phyloP scores from a whole-genome alignment of 2,888 invertebrate species.

The Ectemnius lituratus region DNA sequence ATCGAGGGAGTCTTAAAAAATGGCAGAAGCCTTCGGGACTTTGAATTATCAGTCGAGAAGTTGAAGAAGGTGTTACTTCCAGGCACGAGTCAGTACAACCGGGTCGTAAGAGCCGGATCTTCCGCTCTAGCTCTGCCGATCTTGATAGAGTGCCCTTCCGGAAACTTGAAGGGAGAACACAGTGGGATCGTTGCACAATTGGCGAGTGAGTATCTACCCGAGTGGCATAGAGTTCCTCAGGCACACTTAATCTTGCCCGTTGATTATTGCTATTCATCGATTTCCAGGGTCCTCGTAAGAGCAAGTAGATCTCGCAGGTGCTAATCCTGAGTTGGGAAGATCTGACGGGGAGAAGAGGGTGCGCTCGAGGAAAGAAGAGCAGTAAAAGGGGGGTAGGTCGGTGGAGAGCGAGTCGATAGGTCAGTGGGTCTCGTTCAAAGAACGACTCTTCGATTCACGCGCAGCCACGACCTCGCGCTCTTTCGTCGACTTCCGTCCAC shows the following conservation, averaged over 20 bases:
- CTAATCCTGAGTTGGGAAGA: not conserved
- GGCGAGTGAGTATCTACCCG: too few relatives aligned
- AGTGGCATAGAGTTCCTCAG: not conserved
- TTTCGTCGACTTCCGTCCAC: constrained; percentile 33
- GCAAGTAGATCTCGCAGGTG: not conserved
- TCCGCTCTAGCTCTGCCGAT: too few relatives aligned
- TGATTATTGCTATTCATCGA: constrained; percentile 5
- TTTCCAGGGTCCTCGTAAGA: not conserved
- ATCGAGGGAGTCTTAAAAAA: too few relatives aligned
- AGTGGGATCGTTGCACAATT: too few relatives aligned
- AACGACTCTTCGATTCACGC: constrained; percentile 62
- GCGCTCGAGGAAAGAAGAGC: constrained; percentile 38
- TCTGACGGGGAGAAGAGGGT: constrained; percentile 34
- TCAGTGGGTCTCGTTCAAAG: constrained; percentile 65
- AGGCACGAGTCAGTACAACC: too few relatives aligned
- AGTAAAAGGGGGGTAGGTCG: constrained; percentile 26
- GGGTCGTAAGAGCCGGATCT: too few relatives aligned
- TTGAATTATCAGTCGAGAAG: too few relatives aligned
- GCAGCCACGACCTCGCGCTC: constrained; percentile 44
- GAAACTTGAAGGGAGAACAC: too few relatives aligned
- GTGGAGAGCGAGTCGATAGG: constrained; percentile 57
- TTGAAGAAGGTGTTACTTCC: too few relatives aligned
- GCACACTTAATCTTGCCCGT: not conserved
- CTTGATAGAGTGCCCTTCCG: too few relatives aligned
- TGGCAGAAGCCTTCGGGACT: too few relatives aligned